phyloP scores from a whole-genome alignment of 1,140 invertebrate species.

The Diorhabda carinulata region DNA sequence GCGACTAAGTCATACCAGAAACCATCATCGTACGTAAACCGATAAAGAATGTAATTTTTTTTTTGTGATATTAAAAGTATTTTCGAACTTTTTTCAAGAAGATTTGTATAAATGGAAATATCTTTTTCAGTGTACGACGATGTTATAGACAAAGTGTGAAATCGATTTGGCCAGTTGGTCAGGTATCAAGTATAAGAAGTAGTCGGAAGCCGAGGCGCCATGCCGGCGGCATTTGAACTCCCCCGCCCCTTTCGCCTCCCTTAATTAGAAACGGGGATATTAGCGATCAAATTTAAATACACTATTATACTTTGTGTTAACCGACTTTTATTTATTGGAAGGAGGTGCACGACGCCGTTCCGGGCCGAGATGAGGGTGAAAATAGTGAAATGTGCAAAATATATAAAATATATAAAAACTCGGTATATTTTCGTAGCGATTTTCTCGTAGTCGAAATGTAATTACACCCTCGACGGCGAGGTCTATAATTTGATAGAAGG shows the following conservation, averaged over 20 bases:
- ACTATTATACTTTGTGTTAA: conserved; percentile 14
- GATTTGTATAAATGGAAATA: no score
- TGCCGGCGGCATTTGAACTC: conserved; percentile 29
- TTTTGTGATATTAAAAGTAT: no score
- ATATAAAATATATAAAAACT: not conserved
- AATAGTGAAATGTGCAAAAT: no score
- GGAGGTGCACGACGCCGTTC: not conserved
- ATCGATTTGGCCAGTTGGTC: conserved; percentile 27
- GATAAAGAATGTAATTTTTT: no score
- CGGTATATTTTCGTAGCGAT: conserved; percentile 47
- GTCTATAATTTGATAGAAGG: conserved; percentile 42
- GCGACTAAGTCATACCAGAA: no score
- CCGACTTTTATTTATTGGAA: conserved; percentile 10
- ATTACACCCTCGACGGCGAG: conserved; percentile 45
- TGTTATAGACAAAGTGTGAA: conserved; percentile 31
- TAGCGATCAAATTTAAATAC: conserved; percentile 25
- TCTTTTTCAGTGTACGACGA: not conserved
- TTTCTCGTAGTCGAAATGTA: conserved; percentile 45
- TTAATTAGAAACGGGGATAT: conserved; percentile 33
- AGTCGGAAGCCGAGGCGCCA: conserved; percentile 36
- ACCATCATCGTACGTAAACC: no score
- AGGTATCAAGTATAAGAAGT: conserved; percentile 19
- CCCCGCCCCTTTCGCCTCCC: conserved; percentile 26
- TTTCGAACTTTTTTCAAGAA: no score
- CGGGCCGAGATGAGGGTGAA: not conserved